These are phyloP conservation scores for Carassius carassius DNA, from an alignment of 2,113 vertebrate genomes.

Conservation along the genomic window DNA sequence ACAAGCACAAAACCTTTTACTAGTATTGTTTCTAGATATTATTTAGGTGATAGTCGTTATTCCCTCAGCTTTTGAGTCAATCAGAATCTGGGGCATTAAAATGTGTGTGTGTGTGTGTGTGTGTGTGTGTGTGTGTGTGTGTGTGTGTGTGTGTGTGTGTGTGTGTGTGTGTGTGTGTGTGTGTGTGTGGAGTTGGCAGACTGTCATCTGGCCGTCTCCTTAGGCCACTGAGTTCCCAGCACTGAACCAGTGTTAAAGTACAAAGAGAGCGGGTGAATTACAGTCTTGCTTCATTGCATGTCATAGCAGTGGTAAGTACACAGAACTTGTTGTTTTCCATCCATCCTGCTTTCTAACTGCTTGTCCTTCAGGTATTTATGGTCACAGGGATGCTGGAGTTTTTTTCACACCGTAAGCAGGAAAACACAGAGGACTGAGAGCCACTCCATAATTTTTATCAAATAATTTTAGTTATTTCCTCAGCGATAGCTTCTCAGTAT, in stretches of 20 bases:
- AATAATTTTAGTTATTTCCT: neutral
- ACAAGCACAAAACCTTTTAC: neutral
- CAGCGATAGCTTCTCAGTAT: neutral
- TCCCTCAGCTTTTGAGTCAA: neutral
- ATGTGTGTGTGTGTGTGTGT: too few species aligned
- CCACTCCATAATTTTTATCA: neutral
- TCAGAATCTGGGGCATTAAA: neutral
- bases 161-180: neutral
- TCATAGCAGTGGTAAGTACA: neutral
- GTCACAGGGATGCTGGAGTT: too few species aligned
- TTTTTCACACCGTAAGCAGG: too few species aligned
- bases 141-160: neutral
- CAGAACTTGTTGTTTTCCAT: neutral
- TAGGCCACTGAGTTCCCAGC: neutral
- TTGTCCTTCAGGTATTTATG: too few species aligned
- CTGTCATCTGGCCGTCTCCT: constrained; percentile 6
- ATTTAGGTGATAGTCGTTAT: neutral
- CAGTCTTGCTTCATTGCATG: neutral
- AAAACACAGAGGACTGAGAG: neutral
- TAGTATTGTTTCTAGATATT: neutral
- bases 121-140: too few species aligned
- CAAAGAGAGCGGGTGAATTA: neutral
- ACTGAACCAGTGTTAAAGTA: constrained; percentile 21
- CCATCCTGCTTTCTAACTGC: too few species aligned
- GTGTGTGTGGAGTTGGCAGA: neutral